These are phyloP conservation scores for Pyrocephalus nanus DNA, from an alignment of 2,797 vertebrate species.

Conservation along the genomic window DNA sequence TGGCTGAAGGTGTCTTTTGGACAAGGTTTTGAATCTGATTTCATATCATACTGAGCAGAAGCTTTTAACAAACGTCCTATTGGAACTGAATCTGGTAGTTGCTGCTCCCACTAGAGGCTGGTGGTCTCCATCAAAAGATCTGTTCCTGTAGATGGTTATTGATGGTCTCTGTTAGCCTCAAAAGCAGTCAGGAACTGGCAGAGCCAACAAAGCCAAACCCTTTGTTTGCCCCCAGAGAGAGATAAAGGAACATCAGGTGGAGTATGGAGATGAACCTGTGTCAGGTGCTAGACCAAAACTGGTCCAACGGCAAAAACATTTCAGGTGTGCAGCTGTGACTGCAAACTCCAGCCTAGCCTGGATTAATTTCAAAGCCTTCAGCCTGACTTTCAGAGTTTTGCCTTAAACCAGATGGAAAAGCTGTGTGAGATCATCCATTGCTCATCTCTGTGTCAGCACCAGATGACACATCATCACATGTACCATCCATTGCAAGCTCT, in stretches of 20 bases:
- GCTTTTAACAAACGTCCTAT: background rate
- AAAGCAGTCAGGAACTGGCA: background rate
- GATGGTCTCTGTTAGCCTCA: background rate
- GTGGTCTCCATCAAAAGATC: background rate
- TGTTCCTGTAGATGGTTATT: background rate
- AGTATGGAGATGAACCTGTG: background rate
- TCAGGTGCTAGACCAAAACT: background rate
- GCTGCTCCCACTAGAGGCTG: background rate
- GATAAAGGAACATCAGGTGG: background rate
- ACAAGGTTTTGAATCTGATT: background rate
- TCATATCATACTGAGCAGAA: background rate
- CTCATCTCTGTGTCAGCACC: conserved; percentile 34
- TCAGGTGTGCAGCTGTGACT: background rate
- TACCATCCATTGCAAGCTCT: background rate
- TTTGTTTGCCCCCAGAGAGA: background rate
- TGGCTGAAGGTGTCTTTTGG: background rate
- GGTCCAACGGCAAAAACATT: background rate
- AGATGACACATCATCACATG: conserved; percentile 23
- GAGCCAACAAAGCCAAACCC: background rate
- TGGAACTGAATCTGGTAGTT: background rate
- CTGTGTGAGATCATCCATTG: conserved; percentile 22
- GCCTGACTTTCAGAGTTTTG: conserved; percentile 7
- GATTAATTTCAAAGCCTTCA: background rate
- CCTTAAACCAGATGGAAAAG: conserved; percentile 33
- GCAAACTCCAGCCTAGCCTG: background rate